Base-by-base conservation (phyloP, 2,888 invertebrate genomes). In the Epinotia ramella region DNA sequence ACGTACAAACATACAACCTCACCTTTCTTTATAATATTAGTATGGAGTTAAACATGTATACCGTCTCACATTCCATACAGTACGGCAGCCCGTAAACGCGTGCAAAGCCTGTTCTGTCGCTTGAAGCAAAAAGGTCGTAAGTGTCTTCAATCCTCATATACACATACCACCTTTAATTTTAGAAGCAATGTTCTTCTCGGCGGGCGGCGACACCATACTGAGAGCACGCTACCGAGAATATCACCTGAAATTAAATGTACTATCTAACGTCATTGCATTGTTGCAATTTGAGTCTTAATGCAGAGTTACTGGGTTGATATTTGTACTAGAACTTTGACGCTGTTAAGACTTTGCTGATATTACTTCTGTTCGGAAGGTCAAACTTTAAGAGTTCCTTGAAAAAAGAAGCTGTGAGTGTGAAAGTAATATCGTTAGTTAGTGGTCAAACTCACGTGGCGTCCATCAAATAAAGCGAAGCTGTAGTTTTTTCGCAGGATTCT, bases 201-300 rank as follows among this genome's bases (percentile, higher is more conserved):
- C 68, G 68, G 73, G 73, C 9, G 68, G 59, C 64, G 74, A 91
- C 92, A 90, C 90, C 91, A 88, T 82, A 89, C 89, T 86, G 89
- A 78, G 87, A 79, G 79, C 84, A 59, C 69, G 74, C 69, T 66
- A 60, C 66, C 33, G 59, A 24, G 44, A 56, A 46, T 20, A 56
- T 53, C 12, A 20, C 40, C 40, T 33, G 18, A 3, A 18, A 13
- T 33, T 53, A 56, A 18, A 20, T 20, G 44, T 64, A n/a, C 11
- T 66, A 66, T n/a, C 11, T 7, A 16, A 13, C n/a, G 12, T 3
- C 9, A 20, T 9, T 16, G 3, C 6, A 6, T 33, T 12, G 18
- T 56, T 40, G 3, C 20, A 65, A 49, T 49, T 56, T 44, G 40
- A 44, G 16, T 6, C 44, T 57, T 59, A 57, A 20, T 0, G 4